Base-by-base conservation (phyloP, 92 coral and sea anemone species). In the Zoanthus solanderi region DNA sequence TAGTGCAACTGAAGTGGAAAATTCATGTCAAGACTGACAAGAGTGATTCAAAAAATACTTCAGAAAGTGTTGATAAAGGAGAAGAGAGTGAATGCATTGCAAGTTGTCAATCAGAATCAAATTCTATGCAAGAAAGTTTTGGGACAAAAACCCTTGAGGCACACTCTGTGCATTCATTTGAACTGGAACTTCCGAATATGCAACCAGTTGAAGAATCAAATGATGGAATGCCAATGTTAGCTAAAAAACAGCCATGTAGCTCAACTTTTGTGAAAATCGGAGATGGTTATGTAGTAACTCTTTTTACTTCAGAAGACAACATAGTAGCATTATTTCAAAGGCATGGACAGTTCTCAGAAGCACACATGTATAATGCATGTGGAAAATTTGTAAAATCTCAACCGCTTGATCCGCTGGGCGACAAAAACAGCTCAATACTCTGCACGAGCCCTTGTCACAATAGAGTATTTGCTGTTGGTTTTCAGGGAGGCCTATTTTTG, bases 401-500 rank as follows among this genome's bases (percentile, higher is more conserved):
- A 76, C 65, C 71, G 6, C 76, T 95, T 61, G 94, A 93, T 63
- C 98, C 96, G 3, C 76, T 95, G 3, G 98, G 96, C 6, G 92
- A 95, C 76, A 68, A 92, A 13, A 93, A 93, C 65, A 91, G 96
- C 9, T 75, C 96, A 1, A 76, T 95, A 58, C 78, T 95, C 87
- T 95, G 94, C 67, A 81, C 89, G 7, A 91, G 93, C 18, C 89
- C 91, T 0, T 95, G 98, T 65, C 89, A 84, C 67, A 91, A 81
- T 89, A 94, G 96, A 3, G 65, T 87, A 7, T 87, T 95, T 85
- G 96, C 94, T n/a, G 90, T 84, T 8, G 98, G 98, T 17, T 95
- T 95, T 53, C 98, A 95, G 87, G 94, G 98, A 14, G 98, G 98
- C 17, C 71, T 95, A 28, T 95, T 95, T 79, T 78, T 91, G 12